These are phyloP conservation scores for Crossocerus cetratus DNA, from an alignment of 2,888 invertebrate genomes.

Conservation along the genomic window DNA sequence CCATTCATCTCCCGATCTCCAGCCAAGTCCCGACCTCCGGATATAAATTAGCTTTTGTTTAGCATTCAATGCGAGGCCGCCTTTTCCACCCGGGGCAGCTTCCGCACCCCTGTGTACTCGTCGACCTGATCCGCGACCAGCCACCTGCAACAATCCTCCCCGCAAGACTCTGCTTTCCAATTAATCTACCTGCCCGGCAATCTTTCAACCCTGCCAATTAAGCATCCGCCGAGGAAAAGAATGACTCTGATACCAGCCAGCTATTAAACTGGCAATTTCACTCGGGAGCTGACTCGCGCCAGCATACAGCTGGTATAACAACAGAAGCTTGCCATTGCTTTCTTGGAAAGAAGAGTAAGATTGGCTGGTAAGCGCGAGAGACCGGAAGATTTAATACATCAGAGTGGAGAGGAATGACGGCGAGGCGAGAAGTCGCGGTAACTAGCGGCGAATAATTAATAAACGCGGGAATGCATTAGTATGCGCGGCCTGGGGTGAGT, in stretches of 20 bases:
- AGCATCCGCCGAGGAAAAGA: conserved; percentile 67
- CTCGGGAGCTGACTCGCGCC: background rate
- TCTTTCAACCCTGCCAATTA: conserved; percentile 64
- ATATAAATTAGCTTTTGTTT: conserved; percentile 77
- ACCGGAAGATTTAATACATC: conserved; percentile 56
- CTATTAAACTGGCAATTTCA: conserved; percentile 59
- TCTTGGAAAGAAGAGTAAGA: too few species aligned
- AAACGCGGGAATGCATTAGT: conserved; percentile 72
- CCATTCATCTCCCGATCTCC: conserved; percentile 77
- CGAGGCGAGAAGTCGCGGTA: conserved; percentile 59
- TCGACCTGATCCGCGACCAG: conserved; percentile 53
- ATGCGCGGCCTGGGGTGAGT: conserved; percentile 65
- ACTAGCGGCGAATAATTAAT: conserved; percentile 70
- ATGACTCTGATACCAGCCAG: conserved; percentile 62
- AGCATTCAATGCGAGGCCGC: conserved; percentile 74
- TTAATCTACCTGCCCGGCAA: conserved; percentile 69
- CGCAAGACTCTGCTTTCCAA: conserved; percentile 69
- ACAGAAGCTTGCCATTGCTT: too few species aligned
- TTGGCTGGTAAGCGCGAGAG: conserved; percentile 12
- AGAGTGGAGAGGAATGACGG: conserved; percentile 40
- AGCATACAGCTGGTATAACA: conserved; percentile 28
- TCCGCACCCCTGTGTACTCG: conserved; percentile 32
- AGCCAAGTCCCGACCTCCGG: conserved; percentile 71
- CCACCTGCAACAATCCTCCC: conserved; percentile 44
- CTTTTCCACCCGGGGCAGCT: conserved; percentile 57